Conservation (phyloP, 2,797 vertebrate genomes). For the Rhadinocentrus ornatus region DNA sequence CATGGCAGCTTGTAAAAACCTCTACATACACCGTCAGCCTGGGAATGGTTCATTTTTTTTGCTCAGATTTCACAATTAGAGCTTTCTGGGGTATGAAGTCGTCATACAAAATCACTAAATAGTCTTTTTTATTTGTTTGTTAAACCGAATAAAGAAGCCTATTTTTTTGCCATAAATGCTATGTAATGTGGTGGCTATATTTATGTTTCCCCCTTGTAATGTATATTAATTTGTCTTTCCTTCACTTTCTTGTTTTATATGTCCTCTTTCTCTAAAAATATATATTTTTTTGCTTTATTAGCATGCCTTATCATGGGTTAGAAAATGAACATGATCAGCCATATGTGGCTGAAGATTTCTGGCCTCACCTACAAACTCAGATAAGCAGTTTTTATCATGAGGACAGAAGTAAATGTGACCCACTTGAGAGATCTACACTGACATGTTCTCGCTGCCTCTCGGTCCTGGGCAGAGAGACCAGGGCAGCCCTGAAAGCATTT, state of each 20-base stretch:
- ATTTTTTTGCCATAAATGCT: not conserved
- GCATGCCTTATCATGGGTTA: not conserved
- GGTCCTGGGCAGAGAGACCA: not conserved
- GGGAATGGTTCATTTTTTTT: not conserved
- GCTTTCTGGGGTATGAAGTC: not conserved
- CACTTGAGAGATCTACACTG: not conserved
- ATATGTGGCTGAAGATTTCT: too few species aligned
- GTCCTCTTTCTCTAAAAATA: not conserved
- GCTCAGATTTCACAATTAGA: not conserved
- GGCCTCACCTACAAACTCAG: too few species aligned
- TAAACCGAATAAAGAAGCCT: not conserved
- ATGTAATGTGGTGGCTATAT: not conserved
- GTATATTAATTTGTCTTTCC: not conserved
- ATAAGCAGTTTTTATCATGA: too few species aligned
- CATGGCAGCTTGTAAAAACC: not conserved
- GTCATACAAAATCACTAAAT: not conserved
- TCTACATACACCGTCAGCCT: not conserved
- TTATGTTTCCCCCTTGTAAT: not conserved
- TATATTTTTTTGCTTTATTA: not conserved
- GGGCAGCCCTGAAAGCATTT: not conserved
- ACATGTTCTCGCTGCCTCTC: not conserved
- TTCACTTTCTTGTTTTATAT: not conserved
- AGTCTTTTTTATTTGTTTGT: not conserved
- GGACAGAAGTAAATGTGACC: too few species aligned
- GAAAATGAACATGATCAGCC: not conserved